These are phyloP conservation scores for Heteromormyrus szaboi DNA, from an alignment of 2,797 vertebrate genomes.

Conservation along the genomic window DNA sequence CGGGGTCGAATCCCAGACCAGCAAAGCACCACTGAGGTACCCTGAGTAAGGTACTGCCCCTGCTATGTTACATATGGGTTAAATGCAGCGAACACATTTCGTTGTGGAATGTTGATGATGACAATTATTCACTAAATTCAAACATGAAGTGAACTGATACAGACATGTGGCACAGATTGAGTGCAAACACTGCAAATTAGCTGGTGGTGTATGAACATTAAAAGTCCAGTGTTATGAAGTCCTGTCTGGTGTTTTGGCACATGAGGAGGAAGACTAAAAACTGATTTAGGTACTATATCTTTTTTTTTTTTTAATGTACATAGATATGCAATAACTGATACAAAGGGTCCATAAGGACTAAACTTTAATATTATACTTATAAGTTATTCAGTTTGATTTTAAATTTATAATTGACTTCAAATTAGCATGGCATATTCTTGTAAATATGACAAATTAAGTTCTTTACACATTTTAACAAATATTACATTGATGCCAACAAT, in stretches of 20 bases:
- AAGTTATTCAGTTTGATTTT: not conserved
- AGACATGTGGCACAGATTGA: not conserved
- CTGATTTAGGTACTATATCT: not conserved
- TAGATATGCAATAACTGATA: not conserved
- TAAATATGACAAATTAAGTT: not conserved
- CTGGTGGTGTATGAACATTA: not conserved
- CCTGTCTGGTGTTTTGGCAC: not conserved
- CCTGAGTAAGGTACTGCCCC: no score
- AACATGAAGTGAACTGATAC: not conserved
- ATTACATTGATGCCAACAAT: not conserved
- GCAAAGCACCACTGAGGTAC: no score
- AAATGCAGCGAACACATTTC: no score
- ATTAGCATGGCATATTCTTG: not conserved
- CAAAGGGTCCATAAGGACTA: not conserved
- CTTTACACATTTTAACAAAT: not conserved
- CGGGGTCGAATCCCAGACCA: no score
- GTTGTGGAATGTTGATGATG: no score
- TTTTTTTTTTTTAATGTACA: not conserved
- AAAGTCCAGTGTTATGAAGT: not conserved
- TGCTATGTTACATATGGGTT: no score
- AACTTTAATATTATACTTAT: not conserved
- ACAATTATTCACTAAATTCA: no score
- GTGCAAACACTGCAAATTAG: not conserved
- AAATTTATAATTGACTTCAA: not conserved
- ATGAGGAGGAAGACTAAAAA: not conserved